A percentile compares a stretch with the other conserved stretches of the same genome.
Conservation (phyloP, 2,797 vertebrate genomes). For the Oreochromis grahami region DNA sequence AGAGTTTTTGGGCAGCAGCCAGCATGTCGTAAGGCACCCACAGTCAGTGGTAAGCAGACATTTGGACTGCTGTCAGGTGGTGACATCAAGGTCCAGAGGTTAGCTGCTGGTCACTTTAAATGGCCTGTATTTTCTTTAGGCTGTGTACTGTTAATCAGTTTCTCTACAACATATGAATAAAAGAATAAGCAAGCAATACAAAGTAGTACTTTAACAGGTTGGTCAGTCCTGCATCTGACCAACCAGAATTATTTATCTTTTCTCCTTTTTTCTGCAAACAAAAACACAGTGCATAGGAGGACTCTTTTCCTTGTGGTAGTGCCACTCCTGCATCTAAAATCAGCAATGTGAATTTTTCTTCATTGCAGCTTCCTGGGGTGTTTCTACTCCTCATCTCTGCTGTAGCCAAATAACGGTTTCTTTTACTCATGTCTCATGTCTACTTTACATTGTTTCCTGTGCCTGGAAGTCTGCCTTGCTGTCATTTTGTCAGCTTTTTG, state of each 20-base stretch:
- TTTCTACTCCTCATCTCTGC: neutral
- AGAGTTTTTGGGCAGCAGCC: neutral
- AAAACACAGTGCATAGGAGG: neutral
- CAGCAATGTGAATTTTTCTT: neutral
- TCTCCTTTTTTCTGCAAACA: neutral
- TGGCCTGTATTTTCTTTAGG: too few species aligned
- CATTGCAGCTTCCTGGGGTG: neutral
- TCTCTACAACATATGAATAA: neutral
- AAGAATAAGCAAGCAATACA: neutral
- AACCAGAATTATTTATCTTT: neutral
- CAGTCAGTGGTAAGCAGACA: slow-evolving; percentile 6
- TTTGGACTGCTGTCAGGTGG: slow-evolving; percentile 23
- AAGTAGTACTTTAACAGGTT: neutral
- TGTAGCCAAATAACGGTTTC: neutral
- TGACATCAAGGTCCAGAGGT: slow-evolving; percentile 50
- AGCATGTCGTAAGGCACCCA: slow-evolving; percentile 2
- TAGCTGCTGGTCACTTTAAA: neutral
- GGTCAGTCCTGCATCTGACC: neutral
- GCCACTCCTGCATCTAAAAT: neutral
- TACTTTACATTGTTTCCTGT: neutral
- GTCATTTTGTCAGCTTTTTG: neutral
- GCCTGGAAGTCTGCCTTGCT: neutral
- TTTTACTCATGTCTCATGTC: neutral
- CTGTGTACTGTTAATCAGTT: neutral
- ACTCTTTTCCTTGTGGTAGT: neutral